A percentile compares a stretch with the other conserved stretches of the same genome.
Conservation (phyloP, 2,888 invertebrate genomes). For the Idaea dimidiata region DNA sequence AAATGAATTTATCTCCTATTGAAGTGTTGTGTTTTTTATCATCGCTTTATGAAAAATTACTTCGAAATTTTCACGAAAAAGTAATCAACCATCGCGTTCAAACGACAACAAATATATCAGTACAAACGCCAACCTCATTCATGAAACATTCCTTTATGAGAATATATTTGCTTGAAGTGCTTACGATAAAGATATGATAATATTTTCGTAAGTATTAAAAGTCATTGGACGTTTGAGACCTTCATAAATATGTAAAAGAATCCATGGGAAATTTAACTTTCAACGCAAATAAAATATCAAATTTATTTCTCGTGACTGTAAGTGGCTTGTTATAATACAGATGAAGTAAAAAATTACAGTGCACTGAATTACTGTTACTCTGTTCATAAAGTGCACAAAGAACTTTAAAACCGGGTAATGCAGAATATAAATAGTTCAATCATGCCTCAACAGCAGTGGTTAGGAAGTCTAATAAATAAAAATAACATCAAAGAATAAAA, state of each 20-base stretch:
- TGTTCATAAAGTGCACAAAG: not conserved
- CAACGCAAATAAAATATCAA: conserved; percentile 44
- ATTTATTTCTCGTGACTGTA: not conserved
- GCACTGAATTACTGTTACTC: not conserved
- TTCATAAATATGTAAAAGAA: conserved; percentile 72
- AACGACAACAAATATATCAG: conserved; percentile 21
- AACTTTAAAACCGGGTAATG: too few species aligned
- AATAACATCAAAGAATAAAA: not conserved
- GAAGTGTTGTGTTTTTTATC: conserved; percentile 48
- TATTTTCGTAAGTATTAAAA: conserved; percentile 62
- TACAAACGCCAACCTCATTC: conserved; percentile 32
- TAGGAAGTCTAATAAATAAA: not conserved
- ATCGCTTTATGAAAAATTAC: conserved; percentile 24
- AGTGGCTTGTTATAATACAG: not conserved
- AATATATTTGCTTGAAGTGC: conserved; percentile 45
- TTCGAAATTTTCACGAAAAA: conserved; percentile 18
- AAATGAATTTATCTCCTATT: conserved; percentile 62
- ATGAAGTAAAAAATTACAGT: not conserved
- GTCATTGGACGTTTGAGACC: conserved; percentile 54
- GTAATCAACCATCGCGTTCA: conserved; percentile 19
- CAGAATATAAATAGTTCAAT: too few species aligned
- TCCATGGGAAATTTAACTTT: conserved; percentile 60
- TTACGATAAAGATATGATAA: conserved; percentile 57
- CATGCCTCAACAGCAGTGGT: too few species aligned
- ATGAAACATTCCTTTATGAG: conserved; percentile 33